Evolutionary conservation across 2,797 vertebrate genomes (phyloP).

Genomic region (Crocidura indochinensis): DNA sequence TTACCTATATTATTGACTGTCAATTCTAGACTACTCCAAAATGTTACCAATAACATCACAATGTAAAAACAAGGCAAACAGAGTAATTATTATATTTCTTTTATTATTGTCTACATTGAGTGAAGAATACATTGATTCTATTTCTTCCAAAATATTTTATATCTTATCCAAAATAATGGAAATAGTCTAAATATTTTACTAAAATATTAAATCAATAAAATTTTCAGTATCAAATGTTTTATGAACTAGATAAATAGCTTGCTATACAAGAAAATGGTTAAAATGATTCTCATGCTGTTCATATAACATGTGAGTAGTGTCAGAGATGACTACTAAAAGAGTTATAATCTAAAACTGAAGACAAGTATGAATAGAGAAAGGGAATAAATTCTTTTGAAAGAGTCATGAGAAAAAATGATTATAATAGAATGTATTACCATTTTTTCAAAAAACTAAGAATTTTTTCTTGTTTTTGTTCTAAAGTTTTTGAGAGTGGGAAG

Average conservation of each 20-base stretch:
- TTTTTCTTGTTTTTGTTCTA: not conserved
- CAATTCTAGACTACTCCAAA: not conserved
- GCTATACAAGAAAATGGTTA: not conserved
- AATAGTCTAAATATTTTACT: not conserved
- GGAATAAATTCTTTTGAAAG: not conserved
- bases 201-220: not conserved
- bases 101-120: not conserved
- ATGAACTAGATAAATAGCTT: not conserved
- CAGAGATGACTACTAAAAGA: not conserved
- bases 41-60: not conserved
- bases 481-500: constrained; percentile 28
- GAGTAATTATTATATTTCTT: not conserved
- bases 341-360: not conserved
- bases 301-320: not conserved
- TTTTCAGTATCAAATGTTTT: not conserved
- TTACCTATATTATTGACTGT: not conserved
- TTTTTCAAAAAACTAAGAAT: constrained; percentile 44
- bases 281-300: not conserved
- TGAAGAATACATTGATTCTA: not conserved
- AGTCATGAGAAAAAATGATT: not conserved
- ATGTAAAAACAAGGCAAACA: not conserved
- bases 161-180: not conserved
- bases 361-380: not conserved
- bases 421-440: not conserved
- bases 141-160: not conserved